Base-by-base conservation (phyloP, 1,140 invertebrate genomes). In the Danaus plexippus region DNA sequence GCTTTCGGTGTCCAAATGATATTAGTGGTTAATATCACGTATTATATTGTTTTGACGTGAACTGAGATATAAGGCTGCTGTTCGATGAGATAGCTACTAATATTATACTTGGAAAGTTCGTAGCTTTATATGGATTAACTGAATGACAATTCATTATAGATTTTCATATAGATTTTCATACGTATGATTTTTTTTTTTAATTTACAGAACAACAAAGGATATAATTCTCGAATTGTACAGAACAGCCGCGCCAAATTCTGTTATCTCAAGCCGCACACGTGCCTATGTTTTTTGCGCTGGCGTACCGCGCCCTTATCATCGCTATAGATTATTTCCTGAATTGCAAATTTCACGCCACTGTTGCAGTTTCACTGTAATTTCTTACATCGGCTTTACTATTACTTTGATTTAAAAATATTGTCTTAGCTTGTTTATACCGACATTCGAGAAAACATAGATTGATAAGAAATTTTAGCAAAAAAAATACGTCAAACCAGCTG, bases 11-110 rank as follows among this genome's bases (percentile, higher is more conserved):
- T 55, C 59, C 59, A 61, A 77, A 75, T 67, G 67, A 60, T 63
- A 75, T 77, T 77, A 73, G 54, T 60, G 53, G 55, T 56, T 71
- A 71, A 73, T 77, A 75, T 69, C 56, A 61, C 64, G 61, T 54
- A 43, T 48, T 62, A 75, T 63, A 77, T 77, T 77, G 73, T 75
- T 77, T 75, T 75, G 75, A 77, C 73, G 67, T 61, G 61, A 57
- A 55, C 64, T 49, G 60, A 64, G 61, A 64, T 57, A 59, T 58
- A 47, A 48, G 9, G 40, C 9, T 12, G 50, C 15, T 52, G 43
- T 52, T 42, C 11, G 11, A 42, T 42, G 10, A 52, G 42, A 51
- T 51, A 51, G 42, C 40, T 51, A 51, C 40, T 51, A 12, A 13
- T 51, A 13, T 32, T 32, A 32, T 32, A 32, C 2, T 32, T 32